Evolutionary conservation across 2,797 vertebrate species (phyloP).

Genomic region (Pangasius djambal): DNA sequence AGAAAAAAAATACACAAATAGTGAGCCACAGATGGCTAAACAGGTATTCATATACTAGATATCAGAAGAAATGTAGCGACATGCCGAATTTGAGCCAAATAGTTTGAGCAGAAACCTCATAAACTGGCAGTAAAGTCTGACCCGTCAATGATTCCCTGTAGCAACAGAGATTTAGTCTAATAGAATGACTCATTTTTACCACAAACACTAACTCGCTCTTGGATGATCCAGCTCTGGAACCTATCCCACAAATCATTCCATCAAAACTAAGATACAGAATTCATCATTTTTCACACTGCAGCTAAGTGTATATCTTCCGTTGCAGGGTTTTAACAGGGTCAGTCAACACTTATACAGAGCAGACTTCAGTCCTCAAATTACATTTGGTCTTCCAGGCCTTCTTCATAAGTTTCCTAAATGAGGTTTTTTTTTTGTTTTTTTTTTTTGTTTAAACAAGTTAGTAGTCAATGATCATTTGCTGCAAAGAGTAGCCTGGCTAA

Average conservation of each 20-base stretch:
- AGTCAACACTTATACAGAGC: not conserved
- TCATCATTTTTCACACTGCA: not conserved
- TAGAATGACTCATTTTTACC: not conserved
- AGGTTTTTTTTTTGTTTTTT: not conserved
- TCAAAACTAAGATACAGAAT: no score
- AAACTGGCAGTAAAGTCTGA: not conserved
- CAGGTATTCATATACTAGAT: no score
- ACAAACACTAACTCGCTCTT: not conserved
- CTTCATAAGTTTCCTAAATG: not conserved
- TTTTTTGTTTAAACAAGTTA: not conserved
- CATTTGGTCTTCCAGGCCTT: not conserved
- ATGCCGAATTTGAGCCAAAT: not conserved
- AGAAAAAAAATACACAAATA: not conserved
- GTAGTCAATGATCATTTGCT: not conserved
- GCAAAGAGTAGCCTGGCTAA: not conserved
- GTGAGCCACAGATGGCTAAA: not conserved
- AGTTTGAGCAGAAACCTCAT: no score
- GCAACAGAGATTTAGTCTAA: not conserved
- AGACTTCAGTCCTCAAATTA: not conserved
- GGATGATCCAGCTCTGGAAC: not conserved
- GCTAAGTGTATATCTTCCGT: not conserved
- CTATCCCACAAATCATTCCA: not conserved
- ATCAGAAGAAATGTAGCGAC: not conserved
- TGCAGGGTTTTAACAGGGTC: not conserved
- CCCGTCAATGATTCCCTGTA: not conserved